Evolutionary conservation across 2,113 vertebrate species (phyloP).

Genomic region (Pelecanoides urinatrix): DNA sequence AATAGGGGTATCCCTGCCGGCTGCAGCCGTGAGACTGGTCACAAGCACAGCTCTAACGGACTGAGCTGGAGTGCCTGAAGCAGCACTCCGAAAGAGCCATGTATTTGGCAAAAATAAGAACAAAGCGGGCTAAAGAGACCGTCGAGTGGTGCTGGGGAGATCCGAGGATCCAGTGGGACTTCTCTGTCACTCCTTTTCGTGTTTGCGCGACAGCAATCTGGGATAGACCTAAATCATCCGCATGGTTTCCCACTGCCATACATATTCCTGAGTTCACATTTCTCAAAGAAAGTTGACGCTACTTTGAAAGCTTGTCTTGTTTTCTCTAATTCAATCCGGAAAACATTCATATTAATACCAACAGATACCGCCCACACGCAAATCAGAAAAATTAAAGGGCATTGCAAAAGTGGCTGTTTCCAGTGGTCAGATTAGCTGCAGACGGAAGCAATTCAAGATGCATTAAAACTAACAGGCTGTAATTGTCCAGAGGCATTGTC

Average conservation of each 20-base stretch:
- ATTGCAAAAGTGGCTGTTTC: conserved; percentile 27
- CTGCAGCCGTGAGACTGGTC: background rate
- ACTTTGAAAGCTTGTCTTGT: conserved; percentile 13
- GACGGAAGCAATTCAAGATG: conserved; percentile 54
- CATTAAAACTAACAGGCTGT: conserved; percentile 38
- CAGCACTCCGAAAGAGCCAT: background rate
- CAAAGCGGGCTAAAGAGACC: background rate
- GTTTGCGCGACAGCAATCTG: too few species aligned
- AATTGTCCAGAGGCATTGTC: conserved; percentile 14
- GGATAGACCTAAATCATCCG: background rate
- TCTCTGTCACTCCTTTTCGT: background rate
- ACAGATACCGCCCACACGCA: conserved; percentile 18
- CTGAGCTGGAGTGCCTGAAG: background rate
- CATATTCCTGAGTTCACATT: background rate
- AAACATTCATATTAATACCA: conserved; percentile 26
- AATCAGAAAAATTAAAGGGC: conserved; percentile 50
- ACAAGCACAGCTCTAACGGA: background rate
- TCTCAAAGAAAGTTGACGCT: background rate
- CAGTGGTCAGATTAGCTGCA: conserved; percentile 28
- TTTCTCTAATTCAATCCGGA: conserved; percentile 42
- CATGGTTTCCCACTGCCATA: background rate
- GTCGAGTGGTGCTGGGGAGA: background rate
- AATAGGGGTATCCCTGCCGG: background rate
- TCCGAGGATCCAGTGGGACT: background rate
- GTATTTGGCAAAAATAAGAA: background rate